Evolutionary conservation across 2,113 vertebrate genomes (phyloP).

Genomic region (Cochlearius cochlearius): DNA sequence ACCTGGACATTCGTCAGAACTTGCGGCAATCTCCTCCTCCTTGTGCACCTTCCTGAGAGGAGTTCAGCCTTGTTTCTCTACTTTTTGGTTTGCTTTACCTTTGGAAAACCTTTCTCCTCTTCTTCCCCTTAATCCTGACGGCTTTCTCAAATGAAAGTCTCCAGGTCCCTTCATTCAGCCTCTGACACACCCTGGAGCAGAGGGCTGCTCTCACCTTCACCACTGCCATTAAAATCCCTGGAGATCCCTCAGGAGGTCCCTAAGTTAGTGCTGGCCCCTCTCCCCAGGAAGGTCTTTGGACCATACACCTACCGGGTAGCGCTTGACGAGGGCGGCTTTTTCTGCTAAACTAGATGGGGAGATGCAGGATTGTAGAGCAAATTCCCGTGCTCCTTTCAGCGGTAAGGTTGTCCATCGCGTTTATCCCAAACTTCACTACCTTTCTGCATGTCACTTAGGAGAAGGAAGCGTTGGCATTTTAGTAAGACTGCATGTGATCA

Average conservation of each 20-base stretch:
- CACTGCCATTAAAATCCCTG: neutral
- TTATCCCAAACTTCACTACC: neutral
- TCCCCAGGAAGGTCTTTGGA: neutral
- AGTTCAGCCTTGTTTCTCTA: accelerated
- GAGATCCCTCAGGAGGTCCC: neutral
- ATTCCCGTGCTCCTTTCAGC: neutral
- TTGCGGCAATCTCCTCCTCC: neutral
- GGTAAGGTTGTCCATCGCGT: neutral
- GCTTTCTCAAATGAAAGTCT: neutral
- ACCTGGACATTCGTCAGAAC: neutral
- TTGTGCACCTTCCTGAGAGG: neutral
- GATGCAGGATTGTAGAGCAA: neutral
- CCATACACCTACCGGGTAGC: neutral
- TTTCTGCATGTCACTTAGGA: neutral
- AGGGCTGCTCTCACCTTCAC: neutral
- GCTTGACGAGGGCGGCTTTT: neutral
- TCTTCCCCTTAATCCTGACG: neutral
- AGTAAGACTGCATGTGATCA: neutral
- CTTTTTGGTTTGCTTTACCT: neutral
- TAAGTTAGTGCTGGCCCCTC: neutral
- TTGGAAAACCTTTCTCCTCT: neutral
- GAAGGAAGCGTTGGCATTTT: neutral
- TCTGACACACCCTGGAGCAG: neutral
- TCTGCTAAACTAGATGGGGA: neutral
- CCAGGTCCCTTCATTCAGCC: neutral